A percentile compares a stretch with the other conserved stretches of the same genome.
phyloP scores from a whole-genome alignment of 2,888 invertebrate species.

The Augiades crinisus region DNA sequence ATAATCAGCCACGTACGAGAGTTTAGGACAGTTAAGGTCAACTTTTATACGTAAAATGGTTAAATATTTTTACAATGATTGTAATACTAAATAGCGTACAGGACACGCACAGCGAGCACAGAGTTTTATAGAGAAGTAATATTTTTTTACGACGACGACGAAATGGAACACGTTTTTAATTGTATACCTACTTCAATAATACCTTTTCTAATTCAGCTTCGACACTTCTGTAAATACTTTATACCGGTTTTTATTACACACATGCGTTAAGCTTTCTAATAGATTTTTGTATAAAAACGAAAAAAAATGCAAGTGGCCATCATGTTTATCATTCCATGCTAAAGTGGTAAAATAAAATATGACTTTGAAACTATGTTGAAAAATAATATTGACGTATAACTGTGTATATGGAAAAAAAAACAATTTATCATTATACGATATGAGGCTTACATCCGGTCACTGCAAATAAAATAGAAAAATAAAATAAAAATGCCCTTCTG shows the following conservation, averaged over 20 bases:
- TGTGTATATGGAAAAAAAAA: too few relatives aligned
- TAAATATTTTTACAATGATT: constrained; percentile 30
- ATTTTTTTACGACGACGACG: constrained; percentile 21
- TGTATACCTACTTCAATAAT: constrained; percentile 13
- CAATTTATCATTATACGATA: too few relatives aligned
- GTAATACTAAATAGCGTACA: constrained; percentile 29
- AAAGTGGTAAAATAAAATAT: neutral
- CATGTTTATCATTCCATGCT: neutral
- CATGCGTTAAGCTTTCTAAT: constrained; percentile 23
- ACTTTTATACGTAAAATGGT: constrained; percentile 37
- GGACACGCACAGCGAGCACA: constrained; percentile 37
- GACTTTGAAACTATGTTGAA: too few relatives aligned
- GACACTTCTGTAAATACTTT: constrained; percentile 26
- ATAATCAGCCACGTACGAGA: constrained; percentile 34
- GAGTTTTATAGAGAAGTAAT: constrained; percentile 26
- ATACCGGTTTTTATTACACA: constrained; percentile 23
- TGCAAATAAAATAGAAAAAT: constrained; percentile 16
- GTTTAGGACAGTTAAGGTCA: constrained; percentile 26
- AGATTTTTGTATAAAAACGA: constrained; percentile 29
- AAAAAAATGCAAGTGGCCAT: constrained; percentile 19
- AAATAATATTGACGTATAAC: too few relatives aligned
- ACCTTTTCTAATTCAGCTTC: constrained; percentile 20
- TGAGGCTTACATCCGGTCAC: constrained; percentile 1
- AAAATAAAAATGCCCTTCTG: too few relatives aligned
- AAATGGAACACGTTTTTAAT: constrained; percentile 11